Conservation (phyloP, 2,113 vertebrate genomes). For the Daphoenositta chrysoptera region DNA sequence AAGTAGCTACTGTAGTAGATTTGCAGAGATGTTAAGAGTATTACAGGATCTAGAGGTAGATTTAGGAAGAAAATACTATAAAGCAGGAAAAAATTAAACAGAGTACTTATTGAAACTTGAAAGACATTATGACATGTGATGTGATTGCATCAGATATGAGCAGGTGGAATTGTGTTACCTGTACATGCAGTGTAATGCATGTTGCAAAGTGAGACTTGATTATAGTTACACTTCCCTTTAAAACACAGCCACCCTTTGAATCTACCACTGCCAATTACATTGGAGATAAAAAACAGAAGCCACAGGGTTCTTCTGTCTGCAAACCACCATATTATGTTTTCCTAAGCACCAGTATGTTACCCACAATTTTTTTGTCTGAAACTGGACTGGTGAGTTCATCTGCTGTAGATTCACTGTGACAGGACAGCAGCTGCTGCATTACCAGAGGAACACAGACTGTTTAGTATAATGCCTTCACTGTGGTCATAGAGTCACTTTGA, state of each 20-base stretch:
- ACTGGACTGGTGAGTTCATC: not conserved
- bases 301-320: not conserved
- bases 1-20: slow-evolving; percentile 74
- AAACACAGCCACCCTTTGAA: not conserved
- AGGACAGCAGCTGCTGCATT: not conserved
- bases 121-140: slow-evolving; percentile 32
- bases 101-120: slow-evolving; percentile 45
- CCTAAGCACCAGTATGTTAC: not conserved
- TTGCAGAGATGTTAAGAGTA: slow-evolving; percentile 72
- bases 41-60: slow-evolving; percentile 68
- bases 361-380: not conserved
- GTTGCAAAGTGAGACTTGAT: not conserved
- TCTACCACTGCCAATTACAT: not conserved
- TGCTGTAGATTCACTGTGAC: not conserved
- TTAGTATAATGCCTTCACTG: not conserved
- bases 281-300: not conserved
- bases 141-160: not conserved
- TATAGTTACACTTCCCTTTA: not conserved
- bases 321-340: not conserved
- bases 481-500: not conserved
- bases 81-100: slow-evolving; percentile 65
- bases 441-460: not conserved
- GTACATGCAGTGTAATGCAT: not conserved
- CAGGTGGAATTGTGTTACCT: slow-evolving; percentile 37
- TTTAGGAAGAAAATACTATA: slow-evolving; percentile 62